Percentiles rank a stretch among this genome's conserved stretches.
These are phyloP conservation scores for Antrozous pallidus DNA, from an alignment of 2,797 vertebrate genomes.

Conservation along the genomic window DNA sequence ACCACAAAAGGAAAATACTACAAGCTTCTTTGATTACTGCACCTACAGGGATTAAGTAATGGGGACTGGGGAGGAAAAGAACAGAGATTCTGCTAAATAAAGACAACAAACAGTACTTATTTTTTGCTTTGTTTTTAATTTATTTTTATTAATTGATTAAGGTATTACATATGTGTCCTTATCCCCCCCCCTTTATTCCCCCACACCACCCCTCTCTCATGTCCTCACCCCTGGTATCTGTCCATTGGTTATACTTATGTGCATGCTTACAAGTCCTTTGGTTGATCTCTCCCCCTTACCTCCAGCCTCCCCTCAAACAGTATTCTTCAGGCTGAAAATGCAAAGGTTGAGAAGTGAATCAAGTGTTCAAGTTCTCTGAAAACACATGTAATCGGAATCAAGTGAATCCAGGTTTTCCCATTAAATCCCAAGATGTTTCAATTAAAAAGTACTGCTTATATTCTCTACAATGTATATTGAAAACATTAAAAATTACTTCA, in stretches of 20 bases:
- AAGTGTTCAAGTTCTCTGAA: not conserved
- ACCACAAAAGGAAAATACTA: not conserved
- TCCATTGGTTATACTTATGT: too few relatives aligned
- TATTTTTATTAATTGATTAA: too few relatives aligned
- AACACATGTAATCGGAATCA: not conserved
- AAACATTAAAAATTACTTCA: constrained; percentile 13
- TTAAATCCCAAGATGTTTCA: not conserved
- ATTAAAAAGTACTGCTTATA: not conserved
- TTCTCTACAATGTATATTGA: not conserved
- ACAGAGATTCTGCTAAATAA: not conserved
- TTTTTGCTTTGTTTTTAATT: too few relatives aligned
- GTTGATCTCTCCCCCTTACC: too few relatives aligned
- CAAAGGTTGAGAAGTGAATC: not conserved
- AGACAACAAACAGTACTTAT: not conserved
- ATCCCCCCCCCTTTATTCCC: too few relatives aligned
- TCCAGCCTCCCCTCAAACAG: too few relatives aligned
- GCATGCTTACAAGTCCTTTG: too few relatives aligned
- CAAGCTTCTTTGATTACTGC: not conserved
- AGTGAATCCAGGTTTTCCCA: not conserved
- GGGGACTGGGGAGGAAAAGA: not conserved
- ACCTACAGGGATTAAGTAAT: not conserved
- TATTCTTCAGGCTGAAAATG: not conserved
- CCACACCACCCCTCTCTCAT: too few relatives aligned
- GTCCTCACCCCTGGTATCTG: too few relatives aligned
- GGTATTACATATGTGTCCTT: too few relatives aligned